phyloP scores from a whole-genome alignment of 2,888 invertebrate species.

The Ormyrus pomaceus region DNA sequence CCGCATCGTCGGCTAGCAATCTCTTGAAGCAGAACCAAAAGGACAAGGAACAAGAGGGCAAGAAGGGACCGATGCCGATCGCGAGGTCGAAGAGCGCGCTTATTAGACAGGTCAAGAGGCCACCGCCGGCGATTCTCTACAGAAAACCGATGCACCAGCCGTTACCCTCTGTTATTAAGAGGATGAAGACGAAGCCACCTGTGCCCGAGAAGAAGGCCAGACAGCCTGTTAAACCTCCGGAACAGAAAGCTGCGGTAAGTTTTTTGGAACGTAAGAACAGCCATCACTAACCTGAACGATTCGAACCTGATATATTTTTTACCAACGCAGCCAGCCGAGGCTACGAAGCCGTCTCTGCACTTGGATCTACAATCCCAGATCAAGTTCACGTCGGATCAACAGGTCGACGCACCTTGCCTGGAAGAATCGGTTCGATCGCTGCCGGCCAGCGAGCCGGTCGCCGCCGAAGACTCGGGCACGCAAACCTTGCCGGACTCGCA shows the following conservation, averaged over 20 bases:
- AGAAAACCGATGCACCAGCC: conserved; percentile 55
- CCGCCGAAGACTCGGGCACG: conserved; percentile 4
- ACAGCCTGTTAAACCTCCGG: conserved; percentile 38
- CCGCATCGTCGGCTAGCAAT: conserved; percentile 61
- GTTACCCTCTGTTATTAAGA: conserved; percentile 48
- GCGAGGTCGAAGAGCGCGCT: conserved; percentile 61
- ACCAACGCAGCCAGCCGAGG: neutral
- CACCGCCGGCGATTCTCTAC: conserved; percentile 52
- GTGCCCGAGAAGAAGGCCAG: conserved; percentile 29
- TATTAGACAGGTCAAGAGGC: conserved; percentile 57
- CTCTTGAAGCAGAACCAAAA: conserved; percentile 14
- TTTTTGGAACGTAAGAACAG: neutral
- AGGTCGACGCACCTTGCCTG: neutral
- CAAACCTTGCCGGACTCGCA: neutral
- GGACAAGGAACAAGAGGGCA: neutral
- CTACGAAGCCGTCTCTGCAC: conserved; percentile 62
- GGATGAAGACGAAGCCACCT: conserved; percentile 55
- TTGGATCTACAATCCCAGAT: conserved; percentile 68
- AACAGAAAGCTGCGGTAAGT: neutral
- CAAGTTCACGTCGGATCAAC: conserved; percentile 38
- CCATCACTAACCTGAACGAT: neutral
- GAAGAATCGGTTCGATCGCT: neutral
- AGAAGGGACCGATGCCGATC: neutral
- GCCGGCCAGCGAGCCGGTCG: neutral
- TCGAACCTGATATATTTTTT: neutral